Base-by-base conservation (phyloP, 2,113 vertebrate species). In the Psilopsiagon aymara region DNA sequence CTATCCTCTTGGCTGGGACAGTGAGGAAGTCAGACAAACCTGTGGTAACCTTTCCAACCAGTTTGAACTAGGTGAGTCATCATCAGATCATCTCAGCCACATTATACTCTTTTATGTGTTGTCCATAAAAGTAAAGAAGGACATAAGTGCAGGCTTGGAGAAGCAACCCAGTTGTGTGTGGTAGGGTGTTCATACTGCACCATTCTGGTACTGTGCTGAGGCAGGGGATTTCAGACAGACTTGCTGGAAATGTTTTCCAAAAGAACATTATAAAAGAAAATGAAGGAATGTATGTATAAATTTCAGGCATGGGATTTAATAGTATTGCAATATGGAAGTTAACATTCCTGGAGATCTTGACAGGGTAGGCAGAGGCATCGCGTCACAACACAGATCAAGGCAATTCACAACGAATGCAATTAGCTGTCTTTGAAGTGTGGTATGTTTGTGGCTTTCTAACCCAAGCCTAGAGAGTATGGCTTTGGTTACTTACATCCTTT, bases 1-100 rank as follows among this genome's bases (percentile, higher is more conserved):
- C 74, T 99, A 99, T 91, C 99, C 99, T 29, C 96, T 99, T 97
- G 99, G 99, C 92, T 99, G 99, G 99, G 99, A 99, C 97, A 99
- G 99, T 53, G 99, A 99, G 97, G 99, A 99, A 95, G 98, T 99
- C 64, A 98, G 98, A 78, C 99, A 99, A 98, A 99, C 99, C 59
- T 99, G 99, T 97, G 98, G 98, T 93, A 99, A 99, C 97, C 97
- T 98, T 95, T 99, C 99, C 28, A 97, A 98, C 95, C 99, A 99
- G 97, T 99, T 99, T 97, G 98, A 99, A 86, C 92, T 99, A 90
- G 99, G 99, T 99, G 97, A 98, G 98, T 96, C 41, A 46, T 64
- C 44, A 68, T 39, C 35, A 55, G 7, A 55, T 8, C 10, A 46
- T 53, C 82, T n/a, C 35, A 63, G 20, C 20, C 5, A 47, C 47